Base-by-base conservation (phyloP, 2,888 invertebrate genomes). In the Agrypnus murinus region DNA sequence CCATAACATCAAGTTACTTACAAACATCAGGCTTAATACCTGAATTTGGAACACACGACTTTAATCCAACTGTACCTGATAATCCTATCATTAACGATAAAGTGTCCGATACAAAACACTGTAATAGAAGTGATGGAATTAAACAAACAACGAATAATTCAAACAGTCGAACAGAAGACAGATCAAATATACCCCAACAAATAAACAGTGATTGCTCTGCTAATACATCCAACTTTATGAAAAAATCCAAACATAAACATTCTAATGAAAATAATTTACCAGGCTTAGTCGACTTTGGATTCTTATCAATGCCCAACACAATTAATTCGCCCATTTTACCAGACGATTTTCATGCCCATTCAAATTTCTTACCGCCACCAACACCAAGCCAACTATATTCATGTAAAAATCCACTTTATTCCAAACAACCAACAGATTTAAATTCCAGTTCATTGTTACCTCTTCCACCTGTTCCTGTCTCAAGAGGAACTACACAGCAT, bases 311-410 rank as follows among this genome's bases (percentile, higher is more conserved):
- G 79, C 83, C 84, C 17, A 82, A 81, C n/a, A 75, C 82, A 9
- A 84, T 85, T 19, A 84, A 83, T 76, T 85, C 85, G 0, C 86
- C 86, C 0, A 80, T 86, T 68, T 78, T 86, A 62, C 84, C 84
- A 0, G 86, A 86, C 64, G 86, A 86, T 77, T 86, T 85, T 65
- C 85, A 85, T 73, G 73, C 82, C 2, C 84, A 84, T 75, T 74
- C 82, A 0, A 82, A 81, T 57, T 84, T 84, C 71, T 74, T 85
- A 31, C 81, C 84, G 12, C 83, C 84, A 6, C 79, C 84, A 31
- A 76, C 79, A 48, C 79, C 80, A 7, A 77, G 83, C 5, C 81
- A 80, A 60, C 69, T 83, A 31, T 85, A 84, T 75, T 77, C 83
- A n/a, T 84, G 84, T 64, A 85, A 85, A 76, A 85, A 84, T 78